Percentiles rank a stretch among this genome's conserved stretches.
phyloP scores from a whole-genome alignment of 1,140 invertebrate species.

The Ctenoplectra terminalis region DNA sequence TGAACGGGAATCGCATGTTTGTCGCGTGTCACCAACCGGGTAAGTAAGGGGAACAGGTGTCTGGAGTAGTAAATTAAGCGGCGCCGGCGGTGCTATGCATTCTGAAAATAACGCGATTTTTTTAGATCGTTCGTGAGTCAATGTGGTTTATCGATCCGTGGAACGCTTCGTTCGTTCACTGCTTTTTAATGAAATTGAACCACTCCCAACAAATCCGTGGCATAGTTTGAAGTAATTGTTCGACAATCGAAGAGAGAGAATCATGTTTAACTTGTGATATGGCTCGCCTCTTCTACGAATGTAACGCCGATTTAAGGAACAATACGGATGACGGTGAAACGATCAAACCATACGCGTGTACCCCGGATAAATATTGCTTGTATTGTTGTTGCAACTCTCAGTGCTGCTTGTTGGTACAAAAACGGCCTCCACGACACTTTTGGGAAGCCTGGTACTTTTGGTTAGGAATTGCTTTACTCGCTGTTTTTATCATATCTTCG shows the following conservation, averaged over 20 bases:
- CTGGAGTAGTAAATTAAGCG: constrained; percentile 30
- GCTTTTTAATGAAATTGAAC: neutral
- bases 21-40: constrained; percentile 24
- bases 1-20: neutral
- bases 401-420: constrained; percentile 73
- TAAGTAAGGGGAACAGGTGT: constrained; percentile 45
- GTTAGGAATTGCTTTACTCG: constrained; percentile 74
- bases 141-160: constrained; percentile 43
- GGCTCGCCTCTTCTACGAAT: constrained; percentile 72
- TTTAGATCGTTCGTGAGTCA: constrained; percentile 41
- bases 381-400: constrained; percentile 75
- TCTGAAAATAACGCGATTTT: constrained; percentile 51
- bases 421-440: constrained; percentile 72
- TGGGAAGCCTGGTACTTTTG: constrained; percentile 80
- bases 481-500: constrained; percentile 73
- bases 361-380: constrained; percentile 68
- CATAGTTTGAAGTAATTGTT: neutral
- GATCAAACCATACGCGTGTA: constrained; percentile 66
- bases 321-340: constrained; percentile 35
- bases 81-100: constrained; percentile 20
- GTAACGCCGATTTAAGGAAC: constrained; percentile 59
- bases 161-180: neutral
- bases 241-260: neutral
- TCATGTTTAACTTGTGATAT: constrained; percentile 46
- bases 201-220: neutral